These are phyloP conservation scores for Trichonephila inaurata DNA, from an alignment of 1,140 invertebrate genomes.

Conservation along the genomic window DNA sequence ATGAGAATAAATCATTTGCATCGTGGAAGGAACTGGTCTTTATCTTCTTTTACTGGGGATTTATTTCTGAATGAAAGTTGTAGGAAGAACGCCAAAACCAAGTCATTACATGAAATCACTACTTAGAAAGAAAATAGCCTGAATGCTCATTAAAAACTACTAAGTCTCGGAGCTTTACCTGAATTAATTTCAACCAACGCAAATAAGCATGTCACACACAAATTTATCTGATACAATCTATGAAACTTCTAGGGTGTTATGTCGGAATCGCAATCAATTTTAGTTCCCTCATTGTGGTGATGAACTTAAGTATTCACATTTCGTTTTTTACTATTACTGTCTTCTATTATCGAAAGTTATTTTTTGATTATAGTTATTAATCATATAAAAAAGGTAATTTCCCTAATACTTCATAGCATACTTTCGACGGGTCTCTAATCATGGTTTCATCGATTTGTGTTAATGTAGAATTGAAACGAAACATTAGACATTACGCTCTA, in stretches of 20 bases:
- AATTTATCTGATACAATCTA: slow-evolving; percentile 71
- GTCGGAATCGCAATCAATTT: slow-evolving; percentile 58
- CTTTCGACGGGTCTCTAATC: neutral
- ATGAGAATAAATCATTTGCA: slow-evolving; percentile 17
- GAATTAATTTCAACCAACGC: slow-evolving; percentile 70
- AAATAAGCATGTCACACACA: slow-evolving; percentile 68
- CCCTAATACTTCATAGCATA: neutral
- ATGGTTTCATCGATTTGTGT: too few relatives aligned
- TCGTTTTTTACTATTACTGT: slow-evolving; percentile 1
- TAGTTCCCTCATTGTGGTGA: neutral
- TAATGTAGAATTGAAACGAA: too few relatives aligned
- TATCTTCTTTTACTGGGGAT: neutral
- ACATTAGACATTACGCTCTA: too few relatives aligned
- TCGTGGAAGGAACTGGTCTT: neutral
- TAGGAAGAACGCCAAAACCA: slow-evolving; percentile 14
- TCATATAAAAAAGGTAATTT: slow-evolving; percentile 18
- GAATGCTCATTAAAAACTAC: neutral
- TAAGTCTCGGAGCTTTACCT: neutral
- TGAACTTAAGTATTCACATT: slow-evolving; percentile 3
- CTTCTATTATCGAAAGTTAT: neutral
- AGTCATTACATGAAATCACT: slow-evolving; percentile 50
- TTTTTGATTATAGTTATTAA: slow-evolving; percentile 50
- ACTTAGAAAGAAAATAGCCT: slow-evolving; percentile 42
- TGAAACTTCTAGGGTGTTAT: slow-evolving; percentile 48
- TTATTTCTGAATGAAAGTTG: slow-evolving; percentile 26